Evolutionary conservation across 2,888 invertebrate genomes (phyloP).

Genomic region (Morinoia aosen): DNA sequence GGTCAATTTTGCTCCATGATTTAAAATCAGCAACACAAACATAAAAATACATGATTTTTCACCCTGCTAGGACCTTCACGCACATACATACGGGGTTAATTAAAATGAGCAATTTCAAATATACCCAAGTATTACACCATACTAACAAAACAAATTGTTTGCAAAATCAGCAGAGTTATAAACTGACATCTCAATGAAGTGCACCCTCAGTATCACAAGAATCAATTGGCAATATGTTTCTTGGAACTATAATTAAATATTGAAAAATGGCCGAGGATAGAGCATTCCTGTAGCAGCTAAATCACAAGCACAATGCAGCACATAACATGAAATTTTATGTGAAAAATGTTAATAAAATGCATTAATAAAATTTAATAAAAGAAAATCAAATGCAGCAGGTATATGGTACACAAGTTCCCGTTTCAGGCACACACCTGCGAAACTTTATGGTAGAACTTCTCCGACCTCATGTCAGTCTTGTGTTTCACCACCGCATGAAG

Average conservation of each 20-base stretch:
- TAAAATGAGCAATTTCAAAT: too few relatives aligned
- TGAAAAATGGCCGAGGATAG: not conserved
- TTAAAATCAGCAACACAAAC: too few relatives aligned
- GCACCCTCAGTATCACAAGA: not conserved
- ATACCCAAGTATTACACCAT: too few relatives aligned
- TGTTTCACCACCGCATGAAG: not conserved
- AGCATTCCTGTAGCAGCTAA: not conserved
- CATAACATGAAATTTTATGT: not conserved
- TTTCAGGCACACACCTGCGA: not conserved
- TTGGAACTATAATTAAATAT: not conserved
- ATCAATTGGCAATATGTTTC: not conserved
- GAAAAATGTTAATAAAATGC: not conserved
- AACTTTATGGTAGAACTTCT: conserved; percentile 8
- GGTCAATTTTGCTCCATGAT: too few relatives aligned
- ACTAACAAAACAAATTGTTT: too few relatives aligned
- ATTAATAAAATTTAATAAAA: not conserved
- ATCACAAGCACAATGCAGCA: not conserved
- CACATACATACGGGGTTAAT: too few relatives aligned
- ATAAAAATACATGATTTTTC: too few relatives aligned
- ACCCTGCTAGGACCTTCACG: too few relatives aligned
- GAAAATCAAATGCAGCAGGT: not conserved
- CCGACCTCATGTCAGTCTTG: conserved; percentile 22
- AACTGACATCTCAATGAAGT: too few relatives aligned
- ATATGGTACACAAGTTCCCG: not conserved
- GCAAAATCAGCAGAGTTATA: too few relatives aligned